Conservation (phyloP, 1,140 invertebrate species). For the honey bee (Apis mellifera) region Amel_HAv3.1 CM009935.2:3376501-3377000, state of each 20-base stretch:
- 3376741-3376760: conserved; percentile 51
- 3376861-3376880: conserved; percentile 26
- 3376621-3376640: conserved; percentile 29
- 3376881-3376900: background rate
- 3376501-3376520: background rate
- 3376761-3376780: conserved; percentile 53
- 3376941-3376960: background rate
- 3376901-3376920: conserved; percentile 14
- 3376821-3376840: too few species aligned
- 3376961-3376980: conserved; percentile 31
- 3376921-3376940: background rate
- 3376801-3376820: background rate
- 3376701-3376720: conserved; percentile 52
- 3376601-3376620: conserved; percentile 20
- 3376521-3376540: background rate
- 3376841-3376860: conserved; percentile 39
- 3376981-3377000: background rate
- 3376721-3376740: conserved; percentile 52
- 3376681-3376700: conserved; percentile 17
- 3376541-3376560: background rate
- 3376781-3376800: conserved; percentile 23
- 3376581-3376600: conserved; percentile 1
- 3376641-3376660: conserved; percentile 37
- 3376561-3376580: background rate
- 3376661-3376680: conserved; percentile 52